Base-by-base conservation (phyloP, 2,888 invertebrate genomes). In the Drosophila setosimentum region DNA sequence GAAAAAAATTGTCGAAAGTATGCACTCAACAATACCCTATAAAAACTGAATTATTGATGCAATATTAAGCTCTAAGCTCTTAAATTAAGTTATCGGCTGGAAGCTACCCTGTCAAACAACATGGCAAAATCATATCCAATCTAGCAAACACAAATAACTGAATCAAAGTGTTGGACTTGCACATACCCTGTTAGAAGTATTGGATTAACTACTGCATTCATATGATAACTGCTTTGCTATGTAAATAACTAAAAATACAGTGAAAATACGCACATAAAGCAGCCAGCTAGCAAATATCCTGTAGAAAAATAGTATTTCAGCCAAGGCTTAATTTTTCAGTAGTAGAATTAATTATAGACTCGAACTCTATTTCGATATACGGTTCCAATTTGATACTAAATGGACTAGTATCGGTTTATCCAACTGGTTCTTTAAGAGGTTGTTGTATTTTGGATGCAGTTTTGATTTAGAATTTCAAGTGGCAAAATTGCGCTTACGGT, bases 11-110 rank as follows among this genome's bases (percentile, higher is more conserved):
- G 30, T n/a, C 7, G 30, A 61, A 24, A 21, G n/a, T 32, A 48
- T 42, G 11, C 48, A 42, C 68, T 40, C 7, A 24, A 0, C 29
- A 24, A 73, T 63, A 78, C 51, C 66, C 78, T 59, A n/a, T 50
- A 50, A 55, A 40, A 8, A 18, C 3, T n/a, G 27, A 45, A 1
- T 24, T 24, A 24, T 42, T 24, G 1, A 3, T 2, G 21, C 10
- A 11, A 21, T 24, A 54, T 21, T 21, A 32, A 32, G 32, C 16
- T 21, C 13, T 13, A 10, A 8, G 27, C 49, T 11, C 3, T n/a
- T 2, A 29, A 0, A 16, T 3, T 16, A 13, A 45, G 1, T 13
- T 0, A 0, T 13, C 7, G 16, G 10, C 16, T 8, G 2, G 13
- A 3, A 45, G 16, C 24, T 45, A 24, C 24, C 45, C 24, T 45